phyloP scores from a whole-genome alignment of 2,888 invertebrate species.

The Lycophotia porphyrea region DNA sequence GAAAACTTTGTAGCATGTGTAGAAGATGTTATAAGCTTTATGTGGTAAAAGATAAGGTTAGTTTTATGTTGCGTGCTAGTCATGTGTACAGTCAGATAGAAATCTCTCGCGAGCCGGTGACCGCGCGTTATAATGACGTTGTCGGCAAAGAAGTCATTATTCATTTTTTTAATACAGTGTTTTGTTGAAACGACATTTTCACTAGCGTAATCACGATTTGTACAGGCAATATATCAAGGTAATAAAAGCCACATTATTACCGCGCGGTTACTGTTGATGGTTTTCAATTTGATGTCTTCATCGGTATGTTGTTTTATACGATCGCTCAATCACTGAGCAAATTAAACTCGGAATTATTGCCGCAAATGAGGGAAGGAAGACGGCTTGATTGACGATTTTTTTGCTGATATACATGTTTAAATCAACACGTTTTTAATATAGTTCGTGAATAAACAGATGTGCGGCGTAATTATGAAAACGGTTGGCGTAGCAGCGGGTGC shows the following conservation, averaged over 20 bases:
- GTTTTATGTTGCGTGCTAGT: constrained; percentile 61
- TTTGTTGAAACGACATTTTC: constrained; percentile 90
- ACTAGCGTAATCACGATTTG: constrained; percentile 89
- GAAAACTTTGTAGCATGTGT: constrained; percentile 39
- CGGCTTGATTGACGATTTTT: constrained; percentile 64
- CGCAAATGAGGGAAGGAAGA: constrained; percentile 66
- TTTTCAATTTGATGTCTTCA: constrained; percentile 89
- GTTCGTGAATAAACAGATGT: constrained; percentile 58
- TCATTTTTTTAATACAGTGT: constrained; percentile 90
- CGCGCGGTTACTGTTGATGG: constrained; percentile 80
- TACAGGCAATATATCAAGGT: constrained; percentile 87
- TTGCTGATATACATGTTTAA: constrained; percentile 55
- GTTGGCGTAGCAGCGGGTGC: constrained; percentile 15
- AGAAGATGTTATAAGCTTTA: constrained; percentile 67
- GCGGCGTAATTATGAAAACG: constrained; percentile 42
- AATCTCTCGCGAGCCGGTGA: constrained; percentile 84
- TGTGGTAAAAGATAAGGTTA: constrained; percentile 60
- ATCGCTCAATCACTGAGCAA: constrained; percentile 71
- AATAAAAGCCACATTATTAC: constrained; percentile 85
- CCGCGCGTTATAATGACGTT: constrained; percentile 87
- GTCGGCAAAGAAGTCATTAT: constrained; percentile 89
- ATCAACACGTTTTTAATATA: constrained; percentile 63
- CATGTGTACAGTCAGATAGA: constrained; percentile 79
- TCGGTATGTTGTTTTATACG: constrained; percentile 72
- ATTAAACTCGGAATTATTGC: constrained; percentile 68